Base-by-base conservation (phyloP, 2,888 invertebrate genomes). In the Monochamus alternatus region DNA sequence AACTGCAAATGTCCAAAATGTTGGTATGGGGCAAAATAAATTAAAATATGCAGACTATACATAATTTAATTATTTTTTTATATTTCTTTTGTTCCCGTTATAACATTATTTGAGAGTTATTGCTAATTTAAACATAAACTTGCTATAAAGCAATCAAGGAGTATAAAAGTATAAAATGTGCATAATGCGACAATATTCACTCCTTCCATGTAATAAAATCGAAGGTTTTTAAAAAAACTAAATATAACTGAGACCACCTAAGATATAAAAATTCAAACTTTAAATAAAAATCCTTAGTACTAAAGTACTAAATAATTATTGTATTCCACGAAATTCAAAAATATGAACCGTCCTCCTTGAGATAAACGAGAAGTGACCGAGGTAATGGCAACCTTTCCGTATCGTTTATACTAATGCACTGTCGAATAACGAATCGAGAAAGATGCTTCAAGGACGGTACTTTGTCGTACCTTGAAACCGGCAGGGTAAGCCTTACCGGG, bases 401-500 rank as follows among this genome's bases (percentile, higher is more conserved):
- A 85, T 94, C 92, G 84, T 93, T 93, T 78, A 92, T 89, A 83
- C 93, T 90, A 51, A 92, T 92, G 84, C 91, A 91, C 82, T 93
- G 93, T 81, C 94, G 91, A 81, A 95, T 93, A 38, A 94, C 93
- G 86, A 94, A 94, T 63, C 95, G 91, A 84, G 94, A 94, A 68
- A 95, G 90, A 88, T 94, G 93, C 87, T 94, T 94, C 81, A 95
- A 89, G 55, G 93, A 92, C 78, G 93, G 91, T 77, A 93, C 92
- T 88, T 93, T 92, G 38, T 92, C 93, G 84, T 95, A 95, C 73
- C 95, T 91, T 72, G 95, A 95, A 44, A 95, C 90, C 7, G 95
- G 95, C 85, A 93, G 93, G 32, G 93, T 93, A 44, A 95, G 89
- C 75, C 94, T 91, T 32, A 95, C 95, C 5, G 95, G 94, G 88